Evolutionary conservation across 1,140 invertebrate species (phyloP).

Genomic region (Sycophaga agraensis): DNA sequence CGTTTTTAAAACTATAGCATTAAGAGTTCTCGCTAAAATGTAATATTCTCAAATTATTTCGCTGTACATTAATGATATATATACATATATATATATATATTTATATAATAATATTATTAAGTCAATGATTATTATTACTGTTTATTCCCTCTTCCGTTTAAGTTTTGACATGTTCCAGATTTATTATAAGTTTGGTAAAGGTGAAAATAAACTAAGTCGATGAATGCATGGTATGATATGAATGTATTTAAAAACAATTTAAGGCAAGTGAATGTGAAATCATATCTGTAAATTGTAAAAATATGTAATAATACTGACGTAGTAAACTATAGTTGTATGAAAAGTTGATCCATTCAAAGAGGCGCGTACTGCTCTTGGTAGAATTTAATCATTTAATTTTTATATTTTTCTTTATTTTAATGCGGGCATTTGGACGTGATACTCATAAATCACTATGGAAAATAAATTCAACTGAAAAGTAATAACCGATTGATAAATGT

Average conservation of each 20-base stretch:
- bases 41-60: slow-evolving; percentile 31
- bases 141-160: slow-evolving; percentile 43
- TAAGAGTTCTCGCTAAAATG: slow-evolving; percentile 13
- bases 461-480: neutral
- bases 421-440: slow-evolving; percentile 22
- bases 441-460: neutral
- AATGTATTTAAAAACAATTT: too few species aligned
- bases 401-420: slow-evolving; percentile 13
- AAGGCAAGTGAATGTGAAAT: slow-evolving; percentile 44
- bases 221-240: slow-evolving; percentile 37
- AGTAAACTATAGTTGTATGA: slow-evolving; percentile 19
- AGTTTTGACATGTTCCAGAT: slow-evolving; percentile 47
- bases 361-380: slow-evolving; percentile 15
- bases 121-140: slow-evolving; percentile 39
- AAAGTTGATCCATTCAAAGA: slow-evolving; percentile 21
- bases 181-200: slow-evolving; percentile 40
- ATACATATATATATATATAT: slow-evolving; percentile 33
- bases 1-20: slow-evolving; percentile 1
- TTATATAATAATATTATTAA: slow-evolving; percentile 38
- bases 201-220: slow-evolving; percentile 35
- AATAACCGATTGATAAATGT: slow-evolving; percentile 20
- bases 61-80: slow-evolving; percentile 39
- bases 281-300: slow-evolving; percentile 57
- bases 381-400: slow-evolving; percentile 17
- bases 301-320: slow-evolving; percentile 36